Conservation (phyloP, 37 sponge, comb jelly and placozoan species). For the Beroe forskalii region DNA sequence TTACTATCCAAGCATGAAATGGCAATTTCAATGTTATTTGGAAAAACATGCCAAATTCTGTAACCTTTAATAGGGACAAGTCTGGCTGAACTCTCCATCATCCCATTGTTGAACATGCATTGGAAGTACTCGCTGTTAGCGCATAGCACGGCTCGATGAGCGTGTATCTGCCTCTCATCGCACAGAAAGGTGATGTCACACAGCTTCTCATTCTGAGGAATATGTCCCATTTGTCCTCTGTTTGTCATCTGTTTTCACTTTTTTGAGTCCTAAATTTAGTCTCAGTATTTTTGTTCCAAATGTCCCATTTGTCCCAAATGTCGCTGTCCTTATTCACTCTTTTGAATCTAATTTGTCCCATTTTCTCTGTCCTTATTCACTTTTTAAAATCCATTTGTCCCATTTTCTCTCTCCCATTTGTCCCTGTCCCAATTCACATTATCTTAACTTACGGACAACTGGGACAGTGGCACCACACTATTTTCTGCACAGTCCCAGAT, state of each 20-base stretch:
- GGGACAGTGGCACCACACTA: not conserved
- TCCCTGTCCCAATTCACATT: not conserved
- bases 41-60: too few species aligned
- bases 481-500: too few species aligned
- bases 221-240: not conserved
- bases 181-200: conserved; percentile 53
- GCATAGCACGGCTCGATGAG: conserved; percentile 13
- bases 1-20: too few species aligned
- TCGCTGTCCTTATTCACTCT: too few species aligned
- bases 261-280: not conserved
- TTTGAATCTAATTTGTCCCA: not conserved
- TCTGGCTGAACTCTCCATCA: conserved; percentile 30
- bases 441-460: not conserved
- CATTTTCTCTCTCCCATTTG: too few species aligned
- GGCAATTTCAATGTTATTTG: too few species aligned
- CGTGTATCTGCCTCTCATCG: not conserved
- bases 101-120: conserved; percentile 48
- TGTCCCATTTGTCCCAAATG: not conserved
- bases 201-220: conserved; percentile 19
- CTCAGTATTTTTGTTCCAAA: not conserved
- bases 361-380: not conserved
- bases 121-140: conserved; percentile 22
- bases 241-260: not conserved
- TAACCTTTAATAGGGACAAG: conserved; percentile 48
- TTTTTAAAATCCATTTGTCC: too few species aligned